A percentile compares a stretch with the other conserved stretches of the same genome.
Evolutionary conservation across 2,888 invertebrate genomes (phyloP).

Genomic region (Scaeva pyrastri): DNA sequence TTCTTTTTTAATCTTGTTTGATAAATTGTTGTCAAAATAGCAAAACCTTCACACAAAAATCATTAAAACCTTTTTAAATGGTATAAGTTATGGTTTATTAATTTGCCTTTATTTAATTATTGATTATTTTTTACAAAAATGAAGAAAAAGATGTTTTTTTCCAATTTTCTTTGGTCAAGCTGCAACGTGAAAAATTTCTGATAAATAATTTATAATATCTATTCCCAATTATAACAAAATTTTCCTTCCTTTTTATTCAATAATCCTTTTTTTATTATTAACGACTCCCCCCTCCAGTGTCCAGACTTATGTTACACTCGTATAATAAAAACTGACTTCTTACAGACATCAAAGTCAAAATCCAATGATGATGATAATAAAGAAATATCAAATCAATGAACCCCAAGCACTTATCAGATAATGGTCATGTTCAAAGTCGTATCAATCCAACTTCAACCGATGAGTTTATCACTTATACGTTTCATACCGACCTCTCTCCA

Average conservation of each 20-base stretch:
- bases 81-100: too few species aligned
- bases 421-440: conserved; percentile 47
- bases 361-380: conserved; percentile 49
- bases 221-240: too few species aligned
- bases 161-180: too few species aligned
- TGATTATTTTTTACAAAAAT: too few species aligned
- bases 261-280: background rate
- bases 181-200: too few species aligned
- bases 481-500: background rate
- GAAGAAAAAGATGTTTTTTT: too few species aligned
- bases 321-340: background rate
- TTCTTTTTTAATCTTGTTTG: too few species aligned
- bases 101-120: too few species aligned
- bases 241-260: background rate
- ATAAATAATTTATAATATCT: too few species aligned
- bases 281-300: background rate
- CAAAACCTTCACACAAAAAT: too few species aligned
- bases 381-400: conserved; percentile 62
- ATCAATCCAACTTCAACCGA: conserved; percentile 41
- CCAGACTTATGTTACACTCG: background rate
- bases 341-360: conserved; percentile 38
- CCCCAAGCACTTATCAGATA: conserved; percentile 34
- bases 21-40: too few species aligned
- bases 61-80: too few species aligned
- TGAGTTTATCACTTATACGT: conserved; percentile 45